These are phyloP conservation scores for Brevimyrus niger DNA, from an alignment of 2,113 vertebrate species.

Conservation along the genomic window DNA sequence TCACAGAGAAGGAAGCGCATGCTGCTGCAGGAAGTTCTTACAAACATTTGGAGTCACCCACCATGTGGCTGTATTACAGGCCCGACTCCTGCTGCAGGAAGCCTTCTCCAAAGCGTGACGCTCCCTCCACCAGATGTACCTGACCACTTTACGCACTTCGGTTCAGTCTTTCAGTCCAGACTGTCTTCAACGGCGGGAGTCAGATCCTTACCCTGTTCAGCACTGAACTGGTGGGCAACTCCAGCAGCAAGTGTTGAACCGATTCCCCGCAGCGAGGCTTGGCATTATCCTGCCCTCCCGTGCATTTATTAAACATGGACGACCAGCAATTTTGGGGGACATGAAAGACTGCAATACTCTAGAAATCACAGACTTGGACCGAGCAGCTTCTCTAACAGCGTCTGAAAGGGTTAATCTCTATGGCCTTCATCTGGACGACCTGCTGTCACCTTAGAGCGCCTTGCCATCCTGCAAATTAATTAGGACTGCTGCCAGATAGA, in stretches of 20 bases:
- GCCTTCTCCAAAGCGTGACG: background rate
- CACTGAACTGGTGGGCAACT: background rate
- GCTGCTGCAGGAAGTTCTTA: background rate
- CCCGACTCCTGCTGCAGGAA: background rate
- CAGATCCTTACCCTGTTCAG: background rate
- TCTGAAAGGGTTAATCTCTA: background rate
- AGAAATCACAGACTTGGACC: background rate
- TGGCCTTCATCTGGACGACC: background rate
- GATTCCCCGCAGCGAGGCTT: background rate
- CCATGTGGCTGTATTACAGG: background rate
- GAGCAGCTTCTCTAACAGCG: background rate
- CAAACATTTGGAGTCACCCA: background rate
- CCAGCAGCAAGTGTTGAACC: background rate
- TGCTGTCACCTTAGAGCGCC: background rate
- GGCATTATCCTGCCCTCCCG: background rate
- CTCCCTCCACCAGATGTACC: background rate
- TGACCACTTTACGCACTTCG: background rate
- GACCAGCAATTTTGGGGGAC: background rate
- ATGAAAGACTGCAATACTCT: background rate
- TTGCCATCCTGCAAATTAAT: background rate
- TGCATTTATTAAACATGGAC: background rate
- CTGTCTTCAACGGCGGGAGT: background rate
- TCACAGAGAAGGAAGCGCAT: background rate
- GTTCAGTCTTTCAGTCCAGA: background rate
- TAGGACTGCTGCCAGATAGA: background rate